Evolutionary conservation across 2,888 invertebrate genomes (phyloP), one percentile per base, ranked within the genome.

Genomic region (Hesperia comma): DNA sequence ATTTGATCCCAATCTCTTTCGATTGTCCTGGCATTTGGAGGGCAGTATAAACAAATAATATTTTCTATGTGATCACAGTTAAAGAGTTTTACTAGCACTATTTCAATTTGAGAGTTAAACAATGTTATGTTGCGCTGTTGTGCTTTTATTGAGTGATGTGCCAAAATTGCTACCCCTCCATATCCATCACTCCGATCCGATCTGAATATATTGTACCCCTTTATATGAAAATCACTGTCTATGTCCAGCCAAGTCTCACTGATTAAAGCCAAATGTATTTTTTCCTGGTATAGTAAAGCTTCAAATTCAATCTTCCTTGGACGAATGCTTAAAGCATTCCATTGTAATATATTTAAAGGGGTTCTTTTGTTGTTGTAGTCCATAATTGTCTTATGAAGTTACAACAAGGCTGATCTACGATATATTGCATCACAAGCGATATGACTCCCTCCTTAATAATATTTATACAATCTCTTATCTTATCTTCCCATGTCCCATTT

Each of bases 191-290:
- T 7, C 32, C 72, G 21, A 32, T 72, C 69, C 12, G 56, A 40
- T 33, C 71, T 46, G 54, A 21, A 70, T 37, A 66, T 60, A 15
- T 66, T 68, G 40, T 71, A 72, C 0, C 32, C 62, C 7, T 19
- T 63, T 6, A 74, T 17, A 12, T 40, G 43, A 1, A 71, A 17
- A 10, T 12, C 0, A 19, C 7, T 54, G 0, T 69, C 66, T 6
- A 63, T 21, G 2, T 64, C 63, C 5, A 72, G 51, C 71, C 74
- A 75, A 0, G 72, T 74, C 62, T 75, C 72, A 43, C 68, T 67
- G 6, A 72, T 2, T 2, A 69, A 43, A 6, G 69, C 69, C 19
- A 74, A 64, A 57, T 73, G 71, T 15, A 70, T n/a, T 68, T 70
- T 70, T 63, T 71, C 69, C 41, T 62, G 67, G 7, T 41, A 46